Conservation (phyloP, 2,113 vertebrate species). For the Pavo muticus region DNA sequence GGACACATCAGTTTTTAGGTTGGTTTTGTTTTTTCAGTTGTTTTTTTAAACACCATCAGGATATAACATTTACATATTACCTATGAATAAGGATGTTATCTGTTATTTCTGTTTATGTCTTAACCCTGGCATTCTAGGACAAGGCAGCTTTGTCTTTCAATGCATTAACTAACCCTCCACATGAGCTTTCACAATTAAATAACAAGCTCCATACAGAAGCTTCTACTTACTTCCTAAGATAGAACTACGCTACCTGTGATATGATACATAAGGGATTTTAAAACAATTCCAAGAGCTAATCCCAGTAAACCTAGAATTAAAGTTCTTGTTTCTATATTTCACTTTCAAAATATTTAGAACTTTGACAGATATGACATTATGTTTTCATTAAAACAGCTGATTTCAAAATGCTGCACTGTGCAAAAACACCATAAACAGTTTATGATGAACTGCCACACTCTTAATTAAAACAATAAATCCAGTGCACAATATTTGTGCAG, state of each 20-base stretch:
- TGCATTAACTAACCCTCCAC: conserved; percentile 70
- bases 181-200: conserved; percentile 74
- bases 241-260: conserved; percentile 68
- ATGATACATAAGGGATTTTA: conserved; percentile 82
- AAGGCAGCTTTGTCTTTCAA: conserved; percentile 64
- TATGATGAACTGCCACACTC: conserved; percentile 91
- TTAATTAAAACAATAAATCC: conserved; percentile 98
- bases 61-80: neutral
- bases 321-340: conserved; percentile 87
- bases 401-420: conserved; percentile 86
- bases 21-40: neutral
- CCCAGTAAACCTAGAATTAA: conserved; percentile 86
- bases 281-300: conserved; percentile 84
- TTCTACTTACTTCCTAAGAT: conserved; percentile 35
- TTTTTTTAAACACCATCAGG: neutral
- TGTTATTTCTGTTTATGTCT: conserved; percentile 35
- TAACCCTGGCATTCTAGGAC: conserved; percentile 60
- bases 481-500: conserved; percentile 86
- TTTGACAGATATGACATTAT: conserved; percentile 89
- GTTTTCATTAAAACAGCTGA: conserved; percentile 91
- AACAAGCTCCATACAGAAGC: conserved; percentile 43
- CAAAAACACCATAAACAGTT: conserved; percentile 91
- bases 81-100: neutral
- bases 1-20: neutral
- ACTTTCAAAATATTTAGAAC: conserved; percentile 91